Conservation (phyloP, 2,888 invertebrate species). For the Drosophila conformis region DNA sequence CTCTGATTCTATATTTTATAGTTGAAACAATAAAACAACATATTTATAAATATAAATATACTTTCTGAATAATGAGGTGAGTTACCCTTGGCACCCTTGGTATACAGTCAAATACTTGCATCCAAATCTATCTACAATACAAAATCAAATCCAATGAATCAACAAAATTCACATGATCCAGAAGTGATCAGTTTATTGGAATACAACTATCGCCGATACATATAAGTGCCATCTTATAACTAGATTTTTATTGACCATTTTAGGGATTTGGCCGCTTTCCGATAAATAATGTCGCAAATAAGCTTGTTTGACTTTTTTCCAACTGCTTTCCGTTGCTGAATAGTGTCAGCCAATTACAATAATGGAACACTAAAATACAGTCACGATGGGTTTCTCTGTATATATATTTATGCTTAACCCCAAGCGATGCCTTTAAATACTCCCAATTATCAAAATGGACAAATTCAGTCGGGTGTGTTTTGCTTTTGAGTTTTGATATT, state of each 20-base stretch:
- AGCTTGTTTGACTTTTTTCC: not conserved
- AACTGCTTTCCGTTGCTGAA: not conserved
- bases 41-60: not conserved
- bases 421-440: conserved; percentile 14
- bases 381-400: conserved; percentile 3
- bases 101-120: not conserved
- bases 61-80: not conserved
- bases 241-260: not conserved
- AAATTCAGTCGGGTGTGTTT: conserved; percentile 25
- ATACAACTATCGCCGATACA: not conserved
- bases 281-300: not conserved
- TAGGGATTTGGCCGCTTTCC: not conserved
- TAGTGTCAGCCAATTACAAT: conserved; percentile 26
- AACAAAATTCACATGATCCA: not conserved
- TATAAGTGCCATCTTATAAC: not conserved
- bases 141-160: not conserved
- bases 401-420: not conserved
- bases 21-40: not conserved
- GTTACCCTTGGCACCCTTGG: too few relatives aligned
- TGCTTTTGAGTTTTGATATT: not conserved
- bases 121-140: not conserved
- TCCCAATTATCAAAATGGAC: conserved; percentile 52
- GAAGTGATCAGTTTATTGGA: not conserved
- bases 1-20: not conserved
- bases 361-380: conserved; percentile 35